These are phyloP conservation scores for Piprites chloris DNA, from an alignment of 2,113 vertebrate genomes.

Conservation along the genomic window DNA sequence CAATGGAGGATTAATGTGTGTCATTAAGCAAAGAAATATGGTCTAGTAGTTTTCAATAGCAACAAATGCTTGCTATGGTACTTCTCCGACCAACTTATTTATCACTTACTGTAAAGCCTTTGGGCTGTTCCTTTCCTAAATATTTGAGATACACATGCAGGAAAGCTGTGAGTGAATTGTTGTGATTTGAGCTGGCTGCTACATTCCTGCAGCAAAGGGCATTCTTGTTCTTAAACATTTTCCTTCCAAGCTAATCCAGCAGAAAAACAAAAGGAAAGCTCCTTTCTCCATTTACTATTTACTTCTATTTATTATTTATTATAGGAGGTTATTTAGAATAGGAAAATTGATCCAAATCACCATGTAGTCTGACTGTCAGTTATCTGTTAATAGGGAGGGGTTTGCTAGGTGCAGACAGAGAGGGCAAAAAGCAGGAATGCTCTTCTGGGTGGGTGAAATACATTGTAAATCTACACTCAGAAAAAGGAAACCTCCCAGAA, in stretches of 20 bases:
- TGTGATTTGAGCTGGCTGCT: neutral
- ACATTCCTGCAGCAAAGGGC: neutral
- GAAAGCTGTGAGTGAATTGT: neutral
- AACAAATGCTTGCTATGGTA: constrained; percentile 22
- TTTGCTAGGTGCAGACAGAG: neutral
- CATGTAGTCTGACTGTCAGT: neutral
- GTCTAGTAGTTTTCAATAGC: constrained; percentile 23
- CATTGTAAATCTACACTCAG: neutral
- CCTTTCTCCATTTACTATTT: neutral
- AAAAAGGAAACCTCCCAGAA: neutral
- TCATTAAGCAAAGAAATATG: constrained; percentile 46
- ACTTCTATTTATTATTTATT: neutral
- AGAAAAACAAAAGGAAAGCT: neutral
- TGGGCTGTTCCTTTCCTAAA: neutral
- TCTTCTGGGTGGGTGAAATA: neutral
- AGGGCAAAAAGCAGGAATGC: neutral
- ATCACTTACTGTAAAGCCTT: neutral
- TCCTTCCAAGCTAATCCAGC: neutral
- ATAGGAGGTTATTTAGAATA: neutral
- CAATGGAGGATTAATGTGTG: constrained; percentile 9
- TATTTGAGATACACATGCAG: neutral
- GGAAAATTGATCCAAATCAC: neutral
- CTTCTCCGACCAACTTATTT: constrained; percentile 4
- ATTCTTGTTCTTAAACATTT: neutral
- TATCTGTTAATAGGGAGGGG: neutral